These are phyloP conservation scores for Palythoa heliodiscus DNA, from an alignment of 92 coral and sea anemone species.

Conservation along the genomic window DNA sequence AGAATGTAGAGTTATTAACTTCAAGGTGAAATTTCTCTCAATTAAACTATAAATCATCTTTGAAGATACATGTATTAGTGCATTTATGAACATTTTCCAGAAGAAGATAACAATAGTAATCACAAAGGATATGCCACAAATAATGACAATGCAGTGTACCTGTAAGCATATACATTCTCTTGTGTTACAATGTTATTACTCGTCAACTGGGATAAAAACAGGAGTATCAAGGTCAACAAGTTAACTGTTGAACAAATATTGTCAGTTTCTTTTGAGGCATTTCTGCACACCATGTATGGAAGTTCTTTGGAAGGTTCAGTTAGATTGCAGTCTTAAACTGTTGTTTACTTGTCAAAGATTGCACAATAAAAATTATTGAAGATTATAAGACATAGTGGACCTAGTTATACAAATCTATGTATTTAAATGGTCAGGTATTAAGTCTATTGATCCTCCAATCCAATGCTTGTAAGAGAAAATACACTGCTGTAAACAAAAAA, in stretches of 20 bases:
- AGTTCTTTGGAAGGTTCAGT: conserved; percentile 13
- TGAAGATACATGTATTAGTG: conserved; percentile 31
- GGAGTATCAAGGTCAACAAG: conserved; percentile 19
- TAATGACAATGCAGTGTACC: conserved; percentile 24
- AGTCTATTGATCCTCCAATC: conserved; percentile 13
- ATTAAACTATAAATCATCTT: conserved; percentile 35
- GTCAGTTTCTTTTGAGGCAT: conserved; percentile 22
- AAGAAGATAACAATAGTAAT: conserved; percentile 13
- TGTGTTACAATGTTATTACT: conserved; percentile 29
- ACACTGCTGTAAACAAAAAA: conserved; percentile 11
- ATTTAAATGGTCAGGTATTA: conserved; percentile 11
- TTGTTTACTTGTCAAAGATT: conserved; percentile 11
- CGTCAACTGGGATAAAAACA: conserved; percentile 39
- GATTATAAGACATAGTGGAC: conserved; percentile 12
- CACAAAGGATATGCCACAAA: conserved; percentile 14
- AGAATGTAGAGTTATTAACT: conserved; percentile 34
- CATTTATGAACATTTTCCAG: conserved; percentile 31
- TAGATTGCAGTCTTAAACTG: conserved; percentile 9
- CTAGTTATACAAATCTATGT: conserved; percentile 11
- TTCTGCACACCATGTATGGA: conserved; percentile 14
- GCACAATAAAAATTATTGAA: conserved; percentile 10
- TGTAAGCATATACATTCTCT: conserved; percentile 33
- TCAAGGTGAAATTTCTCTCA: conserved; percentile 39
- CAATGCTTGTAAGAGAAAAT: conserved; percentile 11
- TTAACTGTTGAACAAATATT: conserved; percentile 32